Evolutionary conservation across 2,797 vertebrate genomes (phyloP).

Genomic region (Sus cebifrons): DNA sequence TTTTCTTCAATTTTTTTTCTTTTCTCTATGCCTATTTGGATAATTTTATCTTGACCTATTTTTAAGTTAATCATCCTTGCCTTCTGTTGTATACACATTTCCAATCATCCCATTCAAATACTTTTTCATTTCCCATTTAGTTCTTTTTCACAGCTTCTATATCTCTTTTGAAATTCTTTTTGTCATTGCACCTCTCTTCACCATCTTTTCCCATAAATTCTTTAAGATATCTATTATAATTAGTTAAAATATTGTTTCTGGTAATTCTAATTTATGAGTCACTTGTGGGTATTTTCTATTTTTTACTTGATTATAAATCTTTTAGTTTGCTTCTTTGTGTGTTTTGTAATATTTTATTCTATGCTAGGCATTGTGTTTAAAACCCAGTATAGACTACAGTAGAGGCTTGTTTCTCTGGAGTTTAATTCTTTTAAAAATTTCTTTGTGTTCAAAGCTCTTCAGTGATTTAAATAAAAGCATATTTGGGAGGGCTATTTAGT

Average conservation of each 20-base stretch:
- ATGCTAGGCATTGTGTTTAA: conserved; percentile 4
- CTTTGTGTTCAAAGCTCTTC: neutral
- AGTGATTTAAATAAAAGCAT: neutral
- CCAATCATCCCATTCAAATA: neutral
- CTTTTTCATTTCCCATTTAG: neutral
- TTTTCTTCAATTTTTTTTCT: neutral
- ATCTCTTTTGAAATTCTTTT: neutral
- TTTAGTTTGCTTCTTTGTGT: neutral
- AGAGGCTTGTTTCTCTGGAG: neutral
- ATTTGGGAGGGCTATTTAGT: neutral
- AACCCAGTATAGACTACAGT: neutral
- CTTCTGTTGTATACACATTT: neutral
- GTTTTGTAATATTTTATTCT: conserved; percentile 45
- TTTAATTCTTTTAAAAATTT: conserved; percentile 53
- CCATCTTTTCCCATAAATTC: neutral
- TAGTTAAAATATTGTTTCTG: neutral
- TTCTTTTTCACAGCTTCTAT: neutral
- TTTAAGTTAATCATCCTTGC: neutral
- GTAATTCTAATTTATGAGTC: neutral
- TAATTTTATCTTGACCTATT: neutral
- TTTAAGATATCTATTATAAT: neutral
- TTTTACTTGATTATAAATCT: conserved; percentile 1
- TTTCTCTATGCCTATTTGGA: neutral
- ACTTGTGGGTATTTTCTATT: neutral
- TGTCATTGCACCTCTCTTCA: neutral